Evolutionary conservation across 2,113 vertebrate species (phyloP), one percentile per base, ranked within the genome.

Genomic region (Hydrolagus affinis): DNA sequence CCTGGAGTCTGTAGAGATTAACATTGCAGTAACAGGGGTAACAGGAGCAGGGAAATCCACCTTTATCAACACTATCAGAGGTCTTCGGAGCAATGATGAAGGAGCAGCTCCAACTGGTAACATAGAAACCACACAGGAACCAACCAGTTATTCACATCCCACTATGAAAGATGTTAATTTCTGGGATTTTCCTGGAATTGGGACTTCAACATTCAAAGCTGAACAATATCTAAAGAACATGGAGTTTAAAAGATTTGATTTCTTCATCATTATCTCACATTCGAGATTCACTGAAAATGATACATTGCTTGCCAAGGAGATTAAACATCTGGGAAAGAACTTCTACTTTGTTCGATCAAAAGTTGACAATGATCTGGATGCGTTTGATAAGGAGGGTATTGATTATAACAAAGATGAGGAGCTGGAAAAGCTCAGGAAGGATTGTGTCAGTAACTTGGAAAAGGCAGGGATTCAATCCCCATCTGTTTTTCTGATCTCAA

Each of bases 261-360:
- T 92, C 66, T 89, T 92, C 73, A 88, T 94, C 56, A 88, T 94
- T 0, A 86, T 93, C 14, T 91, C 90, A 8, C 77, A 90, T 0
- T 88, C 89, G 11, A 83, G 89, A 9, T 89, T 92, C 32, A 86
- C 86, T 9, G 85, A 90, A 64, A 75, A 89, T 30, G 87, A 89
- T 21, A 87, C 92, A 85, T 44, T 44, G 44, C 44, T 44, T 6
- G 44, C 44, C 44, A 44, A 44, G 44, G 44, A 44, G 44, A 44
- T 92, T 69, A 87, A 87, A 30, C 86, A 86, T 0, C 85, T 88
- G 0, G 90, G 90, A 8, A 91, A 88, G 2, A 88, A 88, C 0
- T 85, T 90, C 17, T 89, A 88, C 85, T 88, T 90, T 0, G 87
- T 92, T 76, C 88, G 90, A 30, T 89, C 89, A 3, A 87, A 90